Evolutionary conservation across 1,140 invertebrate species (phyloP), one percentile per base, ranked within the genome.

Genomic region (Dendroctonus ponderosae): DNA sequence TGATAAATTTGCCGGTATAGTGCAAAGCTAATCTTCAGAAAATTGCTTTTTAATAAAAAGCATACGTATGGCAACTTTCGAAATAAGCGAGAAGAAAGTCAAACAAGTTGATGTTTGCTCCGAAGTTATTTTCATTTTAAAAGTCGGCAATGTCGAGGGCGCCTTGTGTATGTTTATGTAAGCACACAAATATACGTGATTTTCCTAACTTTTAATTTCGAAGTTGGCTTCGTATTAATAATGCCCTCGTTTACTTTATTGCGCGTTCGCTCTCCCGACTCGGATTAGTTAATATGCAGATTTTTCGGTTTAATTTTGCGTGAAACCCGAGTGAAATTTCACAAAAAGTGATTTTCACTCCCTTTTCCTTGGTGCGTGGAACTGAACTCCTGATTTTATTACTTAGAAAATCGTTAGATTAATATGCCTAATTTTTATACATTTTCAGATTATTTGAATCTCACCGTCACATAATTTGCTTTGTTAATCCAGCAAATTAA

Each of bases 161-260:
- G 46, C 41, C 49, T 62, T 38, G 52, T 64, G 54, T 64, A 41
- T 57, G 62, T 54, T 64, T 64, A 64, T 26, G 52, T 48, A 63
- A 43, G 26, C 49, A 48, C 49, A 57, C 15, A 38, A 48, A 64
- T 64, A 64, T 54, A 43, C 42, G 52, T 40, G 52, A 64, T 64
- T 64, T 48, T 12, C 52, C 38, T 52, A 44, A 64, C 62, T 64
- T 64, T 64, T 64, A 64, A 64, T 64, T 64, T 64, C 41, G 51
- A 64, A 64, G 53, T 54, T 56, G 52, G 43, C 50, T 63, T 42
- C n/a, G 39, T 63, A 63, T 53, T 63, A 14, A 53, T 63, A 53
- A 54, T 63, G 49, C 44, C 46, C 48, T 40, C 52, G 51, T 56
- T 57, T 64, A 57, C 52, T 56, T 52, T 48, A 49, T 42, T 41